phyloP scores from a whole-genome alignment of 2,797 vertebrate species.

The Fistularia commersonii region DNA sequence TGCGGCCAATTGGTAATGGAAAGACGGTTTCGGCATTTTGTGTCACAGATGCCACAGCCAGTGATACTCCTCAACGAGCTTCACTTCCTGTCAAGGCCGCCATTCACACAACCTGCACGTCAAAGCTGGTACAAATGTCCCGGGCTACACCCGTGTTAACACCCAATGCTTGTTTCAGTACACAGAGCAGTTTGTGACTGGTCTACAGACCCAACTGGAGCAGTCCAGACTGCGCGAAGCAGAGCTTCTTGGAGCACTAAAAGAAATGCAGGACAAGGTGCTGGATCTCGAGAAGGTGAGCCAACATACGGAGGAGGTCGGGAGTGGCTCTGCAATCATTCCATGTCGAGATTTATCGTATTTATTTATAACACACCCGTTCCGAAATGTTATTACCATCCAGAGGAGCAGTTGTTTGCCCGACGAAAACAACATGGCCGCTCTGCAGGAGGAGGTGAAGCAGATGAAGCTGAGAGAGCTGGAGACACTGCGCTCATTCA shows the following conservation, averaged over 20 bases:
- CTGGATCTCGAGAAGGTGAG: slow-evolving; percentile 92
- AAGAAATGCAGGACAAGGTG: slow-evolving; percentile 96
- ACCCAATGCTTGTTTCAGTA: slow-evolving; percentile 58
- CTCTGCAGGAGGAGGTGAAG: slow-evolving; percentile 89
- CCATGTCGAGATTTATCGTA: background rate
- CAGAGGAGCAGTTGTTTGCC: slow-evolving; percentile 87
- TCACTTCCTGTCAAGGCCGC: too few species aligned
- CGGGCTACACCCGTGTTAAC: background rate
- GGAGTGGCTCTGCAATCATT: background rate
- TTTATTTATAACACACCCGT: too few species aligned
- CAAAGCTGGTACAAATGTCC: background rate
- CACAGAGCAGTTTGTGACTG: slow-evolving; percentile 84
- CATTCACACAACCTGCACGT: background rate
- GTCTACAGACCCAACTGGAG: slow-evolving; percentile 87
- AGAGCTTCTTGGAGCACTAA: slow-evolving; percentile 84
- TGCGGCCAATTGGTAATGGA: too few species aligned
- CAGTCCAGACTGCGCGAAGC: slow-evolving; percentile 86
- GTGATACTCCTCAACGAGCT: too few species aligned
- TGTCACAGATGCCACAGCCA: too few species aligned
- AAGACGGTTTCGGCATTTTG: too few species aligned
- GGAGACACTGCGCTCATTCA: slow-evolving; percentile 82
- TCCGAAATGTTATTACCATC: background rate
- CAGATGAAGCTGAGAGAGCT: slow-evolving; percentile 88
- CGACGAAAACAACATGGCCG: slow-evolving; percentile 86
- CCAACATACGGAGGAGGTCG: background rate